Conservation (phyloP, 2,113 vertebrate species). For the Garra rufa region DNA sequence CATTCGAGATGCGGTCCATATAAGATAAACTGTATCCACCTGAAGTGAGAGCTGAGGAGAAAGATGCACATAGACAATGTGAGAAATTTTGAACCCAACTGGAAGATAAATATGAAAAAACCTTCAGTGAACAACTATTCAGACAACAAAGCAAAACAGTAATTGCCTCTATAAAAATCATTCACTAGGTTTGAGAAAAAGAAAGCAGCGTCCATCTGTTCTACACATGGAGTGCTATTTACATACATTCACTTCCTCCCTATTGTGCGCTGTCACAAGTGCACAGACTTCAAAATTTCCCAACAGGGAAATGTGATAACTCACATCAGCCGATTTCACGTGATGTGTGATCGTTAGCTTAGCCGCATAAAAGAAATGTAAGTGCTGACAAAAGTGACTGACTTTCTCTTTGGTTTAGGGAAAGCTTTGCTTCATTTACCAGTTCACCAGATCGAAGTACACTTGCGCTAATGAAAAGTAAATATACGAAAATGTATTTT, state of each 20-base stretch:
- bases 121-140: neutral
- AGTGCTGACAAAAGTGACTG: neutral
- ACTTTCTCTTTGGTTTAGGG: neutral
- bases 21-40: neutral
- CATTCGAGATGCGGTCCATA: too few relatives aligned
- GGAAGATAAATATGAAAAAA: neutral
- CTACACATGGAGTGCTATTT: neutral
- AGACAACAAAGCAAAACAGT: too few relatives aligned
- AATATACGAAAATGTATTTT: too few relatives aligned
- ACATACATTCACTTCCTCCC: conserved; percentile 26
- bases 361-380: neutral
- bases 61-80: neutral
- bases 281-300: neutral
- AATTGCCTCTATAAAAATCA: neutral
- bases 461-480: too few relatives aligned
- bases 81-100: neutral
- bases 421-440: neutral
- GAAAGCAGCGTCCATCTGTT: neutral
- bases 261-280: neutral
- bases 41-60: conserved; percentile 34
- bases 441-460: neutral
- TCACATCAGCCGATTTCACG: neutral
- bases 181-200: neutral
- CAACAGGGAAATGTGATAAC: conserved; percentile 17
- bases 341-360: neutral